Evolutionary conservation across 2,113 vertebrate species (phyloP).

Genomic region (Nibea albiflora): DNA sequence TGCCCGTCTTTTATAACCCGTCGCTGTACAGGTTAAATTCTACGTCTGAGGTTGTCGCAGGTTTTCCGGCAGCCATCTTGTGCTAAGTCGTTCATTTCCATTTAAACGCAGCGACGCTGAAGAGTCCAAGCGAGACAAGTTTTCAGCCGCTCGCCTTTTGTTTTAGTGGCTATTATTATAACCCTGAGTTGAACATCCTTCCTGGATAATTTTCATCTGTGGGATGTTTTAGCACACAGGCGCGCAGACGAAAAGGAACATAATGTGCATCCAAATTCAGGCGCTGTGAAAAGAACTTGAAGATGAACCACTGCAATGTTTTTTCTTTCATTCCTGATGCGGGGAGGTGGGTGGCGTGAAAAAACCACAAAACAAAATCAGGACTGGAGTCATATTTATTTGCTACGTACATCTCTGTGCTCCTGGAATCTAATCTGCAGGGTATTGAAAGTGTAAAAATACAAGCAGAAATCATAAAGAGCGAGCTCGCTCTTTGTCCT

Average conservation of each 20-base stretch:
- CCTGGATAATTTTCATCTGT: slow-evolving; percentile 53
- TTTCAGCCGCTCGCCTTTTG: slow-evolving; percentile 10
- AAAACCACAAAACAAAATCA: slow-evolving; percentile 14
- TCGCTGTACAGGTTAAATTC: background rate
- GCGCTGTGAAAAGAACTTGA: slow-evolving; percentile 45
- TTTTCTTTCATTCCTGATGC: slow-evolving; percentile 26
- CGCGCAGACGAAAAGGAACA: slow-evolving; percentile 44
- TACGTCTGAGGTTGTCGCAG: background rate
- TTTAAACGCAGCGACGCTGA: background rate
- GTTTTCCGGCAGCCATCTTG: slow-evolving; percentile 35
- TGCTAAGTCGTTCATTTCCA: slow-evolving; percentile 11
- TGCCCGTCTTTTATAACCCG: background rate
- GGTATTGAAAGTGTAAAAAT: background rate
- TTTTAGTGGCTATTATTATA: slow-evolving; percentile 45
- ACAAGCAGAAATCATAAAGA: background rate
- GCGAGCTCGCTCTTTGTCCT: background rate
- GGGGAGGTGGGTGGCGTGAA: slow-evolving; percentile 34
- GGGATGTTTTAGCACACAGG: slow-evolving; percentile 42
- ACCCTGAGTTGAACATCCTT: slow-evolving; percentile 44
- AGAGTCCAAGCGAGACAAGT: slow-evolving; percentile 10
- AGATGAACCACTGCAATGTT: slow-evolving; percentile 49
- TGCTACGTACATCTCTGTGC: slow-evolving; percentile 17
- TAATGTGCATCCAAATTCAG: slow-evolving; percentile 51
- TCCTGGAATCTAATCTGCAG: slow-evolving; percentile 20
- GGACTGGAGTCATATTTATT: slow-evolving; percentile 28